phyloP scores from a whole-genome alignment of 2,797 vertebrate species.

The Chelon auratus region DNA sequence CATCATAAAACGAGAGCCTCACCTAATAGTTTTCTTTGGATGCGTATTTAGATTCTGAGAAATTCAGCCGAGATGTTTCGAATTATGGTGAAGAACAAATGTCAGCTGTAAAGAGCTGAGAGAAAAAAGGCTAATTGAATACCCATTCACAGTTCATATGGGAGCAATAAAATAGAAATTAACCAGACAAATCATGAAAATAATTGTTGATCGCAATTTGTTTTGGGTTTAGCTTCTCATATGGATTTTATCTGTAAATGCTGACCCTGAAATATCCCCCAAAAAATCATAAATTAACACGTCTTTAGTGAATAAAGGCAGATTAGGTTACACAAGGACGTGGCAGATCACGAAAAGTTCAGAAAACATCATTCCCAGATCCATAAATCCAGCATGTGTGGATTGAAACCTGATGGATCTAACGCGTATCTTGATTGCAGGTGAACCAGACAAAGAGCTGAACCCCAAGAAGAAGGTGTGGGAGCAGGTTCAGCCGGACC shows the following conservation, averaged over 20 bases:
- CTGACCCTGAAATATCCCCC: background rate
- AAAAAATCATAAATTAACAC: conserved; percentile 22
- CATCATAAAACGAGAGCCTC: conserved; percentile 40
- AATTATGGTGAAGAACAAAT: conserved; percentile 57
- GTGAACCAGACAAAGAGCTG: conserved; percentile 96
- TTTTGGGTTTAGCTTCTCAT: conserved; percentile 11
- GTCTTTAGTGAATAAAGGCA: background rate
- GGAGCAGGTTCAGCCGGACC: conserved; percentile 97
- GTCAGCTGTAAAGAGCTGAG: conserved; percentile 29
- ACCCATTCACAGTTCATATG: conserved; percentile 27
- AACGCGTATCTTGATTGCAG: conserved; percentile 73
- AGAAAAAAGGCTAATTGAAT: conserved; percentile 6
- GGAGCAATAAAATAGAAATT: conserved; percentile 43
- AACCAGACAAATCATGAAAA: conserved; percentile 20
- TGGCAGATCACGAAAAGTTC: conserved; percentile 2
- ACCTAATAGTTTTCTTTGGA: conserved; percentile 49
- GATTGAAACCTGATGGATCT: background rate
- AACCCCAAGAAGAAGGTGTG: conserved; percentile 99
- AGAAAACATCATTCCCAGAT: conserved; percentile 1
- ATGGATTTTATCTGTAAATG: conserved; percentile 8
- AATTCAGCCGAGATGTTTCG: conserved; percentile 52
- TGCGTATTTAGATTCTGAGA: conserved; percentile 40
- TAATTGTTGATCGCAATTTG: conserved; percentile 31
- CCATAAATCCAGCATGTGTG: conserved; percentile 7
- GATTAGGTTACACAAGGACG: conserved; percentile 13